Percentiles rank a stretch among this genome's conserved stretches.
Evolutionary conservation across 2,797 vertebrate species (phyloP).

Genomic region (Perodicticus potto): DNA sequence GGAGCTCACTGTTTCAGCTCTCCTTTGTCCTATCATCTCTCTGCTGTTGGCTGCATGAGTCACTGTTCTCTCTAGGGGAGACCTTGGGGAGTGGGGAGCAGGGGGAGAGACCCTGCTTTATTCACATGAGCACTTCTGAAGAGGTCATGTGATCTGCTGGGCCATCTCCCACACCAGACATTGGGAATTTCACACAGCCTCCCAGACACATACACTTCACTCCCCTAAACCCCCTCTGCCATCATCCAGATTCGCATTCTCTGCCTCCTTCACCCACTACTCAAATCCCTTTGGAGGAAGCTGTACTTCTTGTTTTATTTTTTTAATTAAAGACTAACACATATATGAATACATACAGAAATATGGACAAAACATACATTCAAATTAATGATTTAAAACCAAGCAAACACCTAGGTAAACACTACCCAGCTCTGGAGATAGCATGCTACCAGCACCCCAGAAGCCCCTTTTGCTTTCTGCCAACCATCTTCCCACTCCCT

Average conservation of each 20-base stretch:
- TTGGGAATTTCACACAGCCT: background rate
- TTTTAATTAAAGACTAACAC: constrained; percentile 13
- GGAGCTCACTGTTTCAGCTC: accelerated
- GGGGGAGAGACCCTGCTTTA: background rate
- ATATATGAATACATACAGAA: background rate
- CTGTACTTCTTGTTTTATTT: background rate
- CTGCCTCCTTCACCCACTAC: background rate
- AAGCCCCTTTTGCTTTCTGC: background rate
- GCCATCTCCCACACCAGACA: background rate
- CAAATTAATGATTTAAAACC: background rate
- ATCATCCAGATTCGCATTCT: background rate
- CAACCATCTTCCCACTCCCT: background rate
- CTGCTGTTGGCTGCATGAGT: background rate
- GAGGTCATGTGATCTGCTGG: background rate
- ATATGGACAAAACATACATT: background rate
- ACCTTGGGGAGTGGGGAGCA: background rate
- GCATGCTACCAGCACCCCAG: background rate
- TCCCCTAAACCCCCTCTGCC: too few species aligned
- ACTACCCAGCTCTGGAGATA: background rate
- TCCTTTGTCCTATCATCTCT: background rate
- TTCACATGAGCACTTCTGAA: background rate
- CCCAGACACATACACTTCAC: background rate
- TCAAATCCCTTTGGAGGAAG: background rate
- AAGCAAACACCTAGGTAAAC: background rate
- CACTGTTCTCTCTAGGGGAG: background rate